phyloP scores from a whole-genome alignment of 2,113 vertebrate species.

The Sminthopsis crassicaudata region DNA sequence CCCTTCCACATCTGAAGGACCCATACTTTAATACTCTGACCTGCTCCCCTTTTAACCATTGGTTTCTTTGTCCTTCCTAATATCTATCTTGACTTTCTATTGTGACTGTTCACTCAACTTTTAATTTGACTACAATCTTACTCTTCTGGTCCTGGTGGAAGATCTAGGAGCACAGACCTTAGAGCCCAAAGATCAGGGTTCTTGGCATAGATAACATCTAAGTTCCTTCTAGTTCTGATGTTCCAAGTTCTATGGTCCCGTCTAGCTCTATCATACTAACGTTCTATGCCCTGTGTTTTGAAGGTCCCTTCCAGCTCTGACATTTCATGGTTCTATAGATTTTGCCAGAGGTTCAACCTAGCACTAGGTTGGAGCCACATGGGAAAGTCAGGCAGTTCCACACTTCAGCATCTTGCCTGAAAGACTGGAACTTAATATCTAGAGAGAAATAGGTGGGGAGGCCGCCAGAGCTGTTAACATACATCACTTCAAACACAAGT shows the following conservation, averaged over 20 bases:
- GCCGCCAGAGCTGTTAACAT: not conserved
- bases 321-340: not conserved
- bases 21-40: not conserved
- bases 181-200: not conserved
- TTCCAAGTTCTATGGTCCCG: not conserved
- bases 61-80: not conserved
- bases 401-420: not conserved
- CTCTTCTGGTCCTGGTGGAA: not conserved
- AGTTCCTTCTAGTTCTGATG: not conserved
- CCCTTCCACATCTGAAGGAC: not conserved
- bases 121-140: not conserved
- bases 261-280: not conserved
- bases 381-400: not conserved
- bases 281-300: not conserved
- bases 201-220: not conserved
- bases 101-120: not conserved
- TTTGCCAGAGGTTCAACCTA: not conserved
- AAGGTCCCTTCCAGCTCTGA: not conserved
- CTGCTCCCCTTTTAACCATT: not conserved
- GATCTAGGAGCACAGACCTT: not conserved
- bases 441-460: slow-evolving; percentile 17
- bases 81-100: not conserved
- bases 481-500: not conserved
- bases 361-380: not conserved
- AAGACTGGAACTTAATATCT: not conserved